These are phyloP conservation scores for Ictalurus punctatus DNA, from an alignment of 2,113 vertebrate species.

Conservation along the genomic window DNA sequence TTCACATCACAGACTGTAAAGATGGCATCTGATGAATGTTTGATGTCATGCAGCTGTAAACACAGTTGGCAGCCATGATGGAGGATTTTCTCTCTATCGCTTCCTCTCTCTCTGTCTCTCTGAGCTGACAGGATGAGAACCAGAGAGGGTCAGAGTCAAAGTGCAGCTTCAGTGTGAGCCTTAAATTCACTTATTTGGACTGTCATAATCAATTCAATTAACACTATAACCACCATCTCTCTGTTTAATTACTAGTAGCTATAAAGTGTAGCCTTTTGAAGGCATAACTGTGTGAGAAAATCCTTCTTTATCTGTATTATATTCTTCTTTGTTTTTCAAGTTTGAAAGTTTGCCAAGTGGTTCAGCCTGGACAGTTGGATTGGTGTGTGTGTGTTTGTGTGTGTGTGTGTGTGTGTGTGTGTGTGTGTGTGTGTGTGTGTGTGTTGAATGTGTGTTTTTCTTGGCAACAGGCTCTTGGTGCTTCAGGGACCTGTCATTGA, in stretches of 20 bases:
- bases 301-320: not conserved
- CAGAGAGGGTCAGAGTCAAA: conserved; percentile 65
- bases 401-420: conserved; percentile 37
- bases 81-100: conserved; percentile 52
- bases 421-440: conserved; percentile 50
- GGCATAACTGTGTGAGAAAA: not conserved
- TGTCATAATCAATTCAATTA: conserved; percentile 66
- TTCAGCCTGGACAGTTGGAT: conserved; percentile 24
- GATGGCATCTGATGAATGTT: conserved; percentile 79
- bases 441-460: conserved; percentile 54
- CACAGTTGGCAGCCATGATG: conserved; percentile 75
- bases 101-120: conserved; percentile 14
- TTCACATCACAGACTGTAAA: conserved; percentile 78
- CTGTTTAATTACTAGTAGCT: conserved; percentile 53
- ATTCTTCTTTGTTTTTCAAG: conserved; percentile 14
- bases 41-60: conserved; percentile 77
- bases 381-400: conserved; percentile 45
- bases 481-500: conserved; percentile 70
- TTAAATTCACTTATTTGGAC: conserved; percentile 63
- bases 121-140: conserved; percentile 67
- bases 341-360: conserved; percentile 36
- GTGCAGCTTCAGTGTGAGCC: conserved; percentile 53
- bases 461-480: conserved; percentile 60
- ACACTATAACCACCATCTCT: conserved; percentile 67
- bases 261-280: not conserved